Conservation (phyloP, 2,113 vertebrate species). For the Anarrhichthys ocellatus region DNA sequence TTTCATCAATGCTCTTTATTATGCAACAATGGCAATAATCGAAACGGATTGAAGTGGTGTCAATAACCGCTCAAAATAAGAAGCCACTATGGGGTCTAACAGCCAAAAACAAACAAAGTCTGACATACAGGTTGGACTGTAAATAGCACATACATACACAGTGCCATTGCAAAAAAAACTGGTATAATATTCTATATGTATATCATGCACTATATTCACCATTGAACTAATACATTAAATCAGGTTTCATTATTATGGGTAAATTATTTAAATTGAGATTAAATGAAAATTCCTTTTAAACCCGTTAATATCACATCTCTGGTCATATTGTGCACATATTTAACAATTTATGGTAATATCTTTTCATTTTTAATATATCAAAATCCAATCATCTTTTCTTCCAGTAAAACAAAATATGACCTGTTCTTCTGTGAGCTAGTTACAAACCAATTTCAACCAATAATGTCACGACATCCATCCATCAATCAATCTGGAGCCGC, state of each 20-base stretch:
- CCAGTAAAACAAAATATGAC: neutral
- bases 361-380: neutral
- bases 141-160: neutral
- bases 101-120: neutral
- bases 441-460: neutral
- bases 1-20: slow-evolving; percentile 5
- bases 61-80: neutral
- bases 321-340: neutral
- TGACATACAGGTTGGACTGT: neutral
- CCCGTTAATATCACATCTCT: neutral
- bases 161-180: neutral
- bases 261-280: neutral
- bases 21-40: slow-evolving; percentile 26
- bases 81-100: neutral
- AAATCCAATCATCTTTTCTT: slow-evolving; percentile 1
- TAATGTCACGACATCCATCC: neutral
- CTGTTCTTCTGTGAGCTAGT: neutral
- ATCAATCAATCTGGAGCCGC: neutral
- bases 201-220: neutral
- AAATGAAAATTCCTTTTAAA: neutral
- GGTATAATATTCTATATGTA: neutral
- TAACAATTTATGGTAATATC: neutral
- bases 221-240: neutral
- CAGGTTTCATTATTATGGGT: neutral
- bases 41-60: neutral